Conservation (phyloP, 2,797 vertebrate species). For the Acipenser oxyrinchus region DNA sequence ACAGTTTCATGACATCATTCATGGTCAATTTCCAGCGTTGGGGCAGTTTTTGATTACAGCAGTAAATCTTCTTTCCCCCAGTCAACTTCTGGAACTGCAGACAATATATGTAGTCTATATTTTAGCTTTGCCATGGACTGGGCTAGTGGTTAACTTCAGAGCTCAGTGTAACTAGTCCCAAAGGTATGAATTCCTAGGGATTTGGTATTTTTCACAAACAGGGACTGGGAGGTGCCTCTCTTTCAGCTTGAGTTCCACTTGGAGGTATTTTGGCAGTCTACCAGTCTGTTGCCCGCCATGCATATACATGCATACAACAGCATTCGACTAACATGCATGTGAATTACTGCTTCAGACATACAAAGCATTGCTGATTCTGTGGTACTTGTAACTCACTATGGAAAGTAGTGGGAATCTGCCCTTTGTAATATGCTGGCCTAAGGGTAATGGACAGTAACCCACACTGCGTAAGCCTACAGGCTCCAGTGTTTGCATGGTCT, state of each 20-base stretch:
- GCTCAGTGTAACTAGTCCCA: slow-evolving; percentile 9
- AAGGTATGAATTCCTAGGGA: slow-evolving; percentile 16
- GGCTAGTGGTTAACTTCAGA: not conserved
- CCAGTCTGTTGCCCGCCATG: too few species aligned
- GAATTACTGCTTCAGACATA: too few species aligned
- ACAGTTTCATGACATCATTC: slow-evolving; percentile 62
- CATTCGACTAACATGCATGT: not conserved
- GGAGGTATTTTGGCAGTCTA: too few species aligned
- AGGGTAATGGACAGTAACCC: too few species aligned
- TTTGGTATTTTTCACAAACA: slow-evolving; percentile 22
- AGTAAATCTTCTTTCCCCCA: slow-evolving; percentile 52
- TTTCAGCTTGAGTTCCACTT: too few species aligned
- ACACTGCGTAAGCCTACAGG: too few species aligned
- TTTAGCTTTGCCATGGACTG: slow-evolving; percentile 16
- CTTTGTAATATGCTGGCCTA: too few species aligned
- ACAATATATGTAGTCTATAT: slow-evolving; percentile 15
- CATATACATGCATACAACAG: not conserved
- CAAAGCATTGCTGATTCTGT: too few species aligned
- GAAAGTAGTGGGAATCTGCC: too few species aligned
- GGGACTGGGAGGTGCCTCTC: slow-evolving; percentile 4
- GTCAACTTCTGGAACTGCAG: not conserved
- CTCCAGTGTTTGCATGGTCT: too few species aligned
- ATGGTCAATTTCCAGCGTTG: slow-evolving; percentile 62
- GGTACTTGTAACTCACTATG: too few species aligned
- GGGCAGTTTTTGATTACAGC: slow-evolving; percentile 61